Base-by-base conservation (phyloP, 2,113 vertebrate genomes). In the Xenopus borealis region DNA sequence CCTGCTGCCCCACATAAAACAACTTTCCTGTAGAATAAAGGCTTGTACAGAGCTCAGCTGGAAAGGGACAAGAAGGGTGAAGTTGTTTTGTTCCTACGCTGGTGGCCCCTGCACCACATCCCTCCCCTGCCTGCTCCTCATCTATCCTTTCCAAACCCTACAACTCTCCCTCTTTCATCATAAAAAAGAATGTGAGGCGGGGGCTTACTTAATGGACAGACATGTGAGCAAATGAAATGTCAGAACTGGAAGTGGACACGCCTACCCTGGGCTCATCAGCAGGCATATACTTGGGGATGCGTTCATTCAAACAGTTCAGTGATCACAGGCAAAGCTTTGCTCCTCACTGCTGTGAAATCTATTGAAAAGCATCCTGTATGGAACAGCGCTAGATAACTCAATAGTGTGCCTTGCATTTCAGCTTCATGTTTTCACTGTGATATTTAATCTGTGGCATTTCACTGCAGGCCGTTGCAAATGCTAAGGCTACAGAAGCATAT, bases 131-230 rank as follows among this genome's bases (percentile, higher is more conserved):
- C 65, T 69, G 72, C 44, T 75, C 72, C 72, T 75, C 72, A 69
- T 62, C 66, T 75, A 65, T 66, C 23, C 57, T 69, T 46, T 55
- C 72, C 45, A 67, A 76, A 76, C 58, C 59, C 66, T 55, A 27
- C 59, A 76, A 76, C 73, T 76, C 73, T 76, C 27, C 73, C 73
- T 47, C 59, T 55, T 69, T 76, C 73, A 69, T 69, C 68, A 65
- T 69, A 69, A 69, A 75, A 65, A 52, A 75, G 65, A 44, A 58
- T 47, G 20, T 17, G 9, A 47, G 66, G 73, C 23, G 19, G 55
- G 17, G 66, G 10, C n/a, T 13, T 46, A 8, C 7, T 16, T 14
- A 45, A 69, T 12, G 13, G 57, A 27, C 66, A 44, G 73, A 1
- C 11, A 47, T 0, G 10, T 4, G 8, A 47, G 52, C 73, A 46